Evolutionary conservation across 2,888 invertebrate genomes (phyloP).

Genomic region (Druceiella hillmani): DNA sequence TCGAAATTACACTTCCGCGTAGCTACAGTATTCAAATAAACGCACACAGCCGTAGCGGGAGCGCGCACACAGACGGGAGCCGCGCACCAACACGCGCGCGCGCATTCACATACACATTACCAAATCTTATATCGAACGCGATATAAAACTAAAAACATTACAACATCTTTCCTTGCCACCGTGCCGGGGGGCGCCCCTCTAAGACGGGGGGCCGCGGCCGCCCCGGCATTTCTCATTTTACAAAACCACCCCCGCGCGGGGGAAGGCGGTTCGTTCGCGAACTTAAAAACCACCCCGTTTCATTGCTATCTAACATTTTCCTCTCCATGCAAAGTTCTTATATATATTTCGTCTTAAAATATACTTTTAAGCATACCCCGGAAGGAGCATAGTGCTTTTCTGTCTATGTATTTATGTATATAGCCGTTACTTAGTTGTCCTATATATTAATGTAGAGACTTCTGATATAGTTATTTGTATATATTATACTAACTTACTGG

Average conservation of each 20-base stretch:
- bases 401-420: too few relatives aligned
- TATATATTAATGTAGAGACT: too few relatives aligned
- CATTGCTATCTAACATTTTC: slow-evolving; percentile 31
- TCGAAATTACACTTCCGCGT: too few relatives aligned
- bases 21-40: too few relatives aligned
- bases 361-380: too few relatives aligned
- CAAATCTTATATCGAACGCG: slow-evolving; percentile 37
- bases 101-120: slow-evolving; percentile 30
- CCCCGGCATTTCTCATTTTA: too few relatives aligned
- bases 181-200: slow-evolving; percentile 15
- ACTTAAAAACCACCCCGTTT: too few relatives aligned
- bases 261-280: slow-evolving; percentile 21
- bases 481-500: too few relatives aligned
- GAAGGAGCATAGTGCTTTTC: too few relatives aligned
- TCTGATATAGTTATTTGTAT: too few relatives aligned
- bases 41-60: slow-evolving; percentile 2
- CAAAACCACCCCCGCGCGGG: slow-evolving; percentile 7
- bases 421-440: too few relatives aligned
- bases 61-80: slow-evolving; percentile 14
- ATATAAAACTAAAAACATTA: slow-evolving; percentile 55
- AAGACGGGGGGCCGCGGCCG: slow-evolving; percentile 26
- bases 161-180: slow-evolving; percentile 41
- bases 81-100: slow-evolving; percentile 16
- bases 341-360: slow-evolving; percentile 48
- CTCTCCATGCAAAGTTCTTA: slow-evolving; percentile 53